Percentiles rank a stretch among this genome's conserved stretches.
Evolutionary conservation across 2,797 vertebrate genomes (phyloP).

Genomic region (Steatocranus sp.): DNA sequence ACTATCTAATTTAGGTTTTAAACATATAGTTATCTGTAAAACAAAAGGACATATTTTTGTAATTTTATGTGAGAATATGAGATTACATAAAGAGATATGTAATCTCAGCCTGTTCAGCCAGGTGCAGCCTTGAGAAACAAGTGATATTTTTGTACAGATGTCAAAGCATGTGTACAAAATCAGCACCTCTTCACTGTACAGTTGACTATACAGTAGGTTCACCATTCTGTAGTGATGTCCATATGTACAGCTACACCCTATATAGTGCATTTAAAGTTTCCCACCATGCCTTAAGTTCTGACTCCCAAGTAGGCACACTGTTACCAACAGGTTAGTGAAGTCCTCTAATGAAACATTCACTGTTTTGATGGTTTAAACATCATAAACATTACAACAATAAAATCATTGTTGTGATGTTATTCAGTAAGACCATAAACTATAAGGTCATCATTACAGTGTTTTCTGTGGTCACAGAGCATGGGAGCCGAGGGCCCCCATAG

Average conservation of each 20-base stretch:
- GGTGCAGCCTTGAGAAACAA: background rate
- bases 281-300: background rate
- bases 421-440: background rate
- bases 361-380: background rate
- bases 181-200: background rate
- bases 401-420: background rate
- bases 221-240: background rate
- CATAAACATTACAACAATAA: background rate
- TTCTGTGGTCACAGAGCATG: background rate
- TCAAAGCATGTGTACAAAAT: background rate
- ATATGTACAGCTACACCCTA: background rate
- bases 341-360: rapidly evolving
- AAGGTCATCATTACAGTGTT: background rate
- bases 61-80: background rate
- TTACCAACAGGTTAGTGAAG: background rate
- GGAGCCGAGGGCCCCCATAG: background rate
- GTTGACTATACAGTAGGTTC: background rate
- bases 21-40: background rate
- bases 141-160: background rate
- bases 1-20: background rate
- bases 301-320: background rate
- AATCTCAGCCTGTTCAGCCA: background rate
- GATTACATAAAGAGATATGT: background rate
- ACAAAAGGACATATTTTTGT: background rate
- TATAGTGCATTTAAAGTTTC: background rate